Evolutionary conservation across 2,888 invertebrate species (phyloP), one percentile per base, ranked within the genome.

Genomic region (Eristalis tenax): DNA sequence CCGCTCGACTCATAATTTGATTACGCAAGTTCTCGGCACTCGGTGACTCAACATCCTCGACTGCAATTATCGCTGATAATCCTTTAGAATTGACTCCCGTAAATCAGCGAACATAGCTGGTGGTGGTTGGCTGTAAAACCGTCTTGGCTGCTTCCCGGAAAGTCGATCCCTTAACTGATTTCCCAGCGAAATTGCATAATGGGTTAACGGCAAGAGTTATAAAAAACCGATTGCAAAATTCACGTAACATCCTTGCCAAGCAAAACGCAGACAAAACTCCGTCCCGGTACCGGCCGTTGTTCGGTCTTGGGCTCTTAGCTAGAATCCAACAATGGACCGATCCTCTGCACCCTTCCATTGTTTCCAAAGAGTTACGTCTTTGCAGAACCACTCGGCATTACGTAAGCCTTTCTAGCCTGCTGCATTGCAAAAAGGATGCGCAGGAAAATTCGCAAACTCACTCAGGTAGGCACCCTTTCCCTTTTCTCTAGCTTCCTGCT

Each of bases 191-290:
- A 28, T 81, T 82, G 59, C 77, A 82, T 82, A 86, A 86, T 86
- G 86, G 82, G 86, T 86, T 86, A 86, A 86, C 82, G 82, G 82
- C 74, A 79, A 82, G 86, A 86, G 86, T 86, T 82, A 56, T 82
- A 82, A 82, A 86, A 26, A 75, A 23, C 38, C 13, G 26, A 6
- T 26, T 59, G 59, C 59, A 50, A 66, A 32, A 74, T 64, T 71
- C 26, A 76, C 32, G 40, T 13, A 76, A 75, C 38, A 28, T 43
- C n/a, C 38, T 13, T 18, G 23, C 40, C 32, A 83, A 56, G 76
- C 57, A 63, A 18, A 22, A 11, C 35, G 35, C 1, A 4, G 32
- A 32, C 32, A 32, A 32, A 32, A 32, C 32, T 32, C 50, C 18
- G 8, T 50, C 18, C 18, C 50, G 32, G 32, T 32, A 8, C 32